A percentile compares a stretch with the other conserved stretches of the same genome.
Conservation (phyloP, 2,797 vertebrate genomes). For the Sebastes glaucus region DNA sequence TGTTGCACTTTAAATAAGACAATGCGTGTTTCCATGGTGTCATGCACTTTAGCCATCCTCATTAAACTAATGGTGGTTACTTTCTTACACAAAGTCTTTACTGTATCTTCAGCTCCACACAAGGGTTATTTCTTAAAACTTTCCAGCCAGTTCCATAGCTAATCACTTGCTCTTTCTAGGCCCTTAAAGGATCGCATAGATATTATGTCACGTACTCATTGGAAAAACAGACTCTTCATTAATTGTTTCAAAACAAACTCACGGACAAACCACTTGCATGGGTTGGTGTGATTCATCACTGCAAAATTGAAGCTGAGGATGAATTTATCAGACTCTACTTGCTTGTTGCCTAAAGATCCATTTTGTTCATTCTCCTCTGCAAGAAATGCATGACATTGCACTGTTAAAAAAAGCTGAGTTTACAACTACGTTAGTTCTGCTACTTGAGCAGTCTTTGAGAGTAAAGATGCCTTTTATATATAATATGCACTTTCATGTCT, state of each 20-base stretch:
- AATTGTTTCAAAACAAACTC: constrained; percentile 38
- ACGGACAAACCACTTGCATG: constrained; percentile 9
- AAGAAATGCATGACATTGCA: constrained; percentile 12
- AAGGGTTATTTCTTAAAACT: neutral
- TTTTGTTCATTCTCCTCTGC: neutral
- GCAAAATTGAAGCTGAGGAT: constrained; percentile 21
- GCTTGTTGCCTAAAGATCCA: neutral
- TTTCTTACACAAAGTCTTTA: constrained; percentile 2
- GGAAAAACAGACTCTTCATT: constrained; percentile 30
- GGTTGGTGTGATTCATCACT: constrained; percentile 32
- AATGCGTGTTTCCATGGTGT: constrained; percentile 26
- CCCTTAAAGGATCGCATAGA: constrained; percentile 6
- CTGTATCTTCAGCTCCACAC: neutral
- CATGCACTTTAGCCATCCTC: constrained; percentile 17
- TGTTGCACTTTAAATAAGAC: constrained; percentile 10
- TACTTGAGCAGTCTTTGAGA: neutral
- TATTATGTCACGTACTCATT: constrained; percentile 6
- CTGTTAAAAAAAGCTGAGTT: constrained; percentile 10
- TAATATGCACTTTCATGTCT: constrained; percentile 16
- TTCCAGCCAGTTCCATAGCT: neutral
- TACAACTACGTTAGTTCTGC: neutral
- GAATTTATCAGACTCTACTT: constrained; percentile 27
- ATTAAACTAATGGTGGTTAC: constrained; percentile 32
- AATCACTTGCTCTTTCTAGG: neutral
- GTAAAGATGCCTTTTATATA: constrained; percentile 4